Percentiles rank a stretch among this genome's conserved stretches.
Evolutionary conservation across 2,888 invertebrate species (phyloP).

Genomic region (Dendrolimus houi): DNA sequence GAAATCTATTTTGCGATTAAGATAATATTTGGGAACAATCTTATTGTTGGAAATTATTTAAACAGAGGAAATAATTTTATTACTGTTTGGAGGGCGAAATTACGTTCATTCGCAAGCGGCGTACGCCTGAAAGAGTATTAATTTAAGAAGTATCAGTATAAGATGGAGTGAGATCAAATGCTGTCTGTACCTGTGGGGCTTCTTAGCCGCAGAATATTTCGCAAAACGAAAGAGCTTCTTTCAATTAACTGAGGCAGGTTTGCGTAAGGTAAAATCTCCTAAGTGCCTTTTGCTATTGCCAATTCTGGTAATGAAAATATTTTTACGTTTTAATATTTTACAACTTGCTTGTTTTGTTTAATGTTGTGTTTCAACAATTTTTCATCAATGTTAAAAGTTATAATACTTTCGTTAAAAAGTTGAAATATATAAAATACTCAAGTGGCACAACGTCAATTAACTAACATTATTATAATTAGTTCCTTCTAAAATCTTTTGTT

Average conservation of each 20-base stretch:
- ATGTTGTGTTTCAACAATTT: too few species aligned
- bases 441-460: too few species aligned
- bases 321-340: constrained; percentile 8
- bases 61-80: constrained; percentile 66
- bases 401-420: too few species aligned
- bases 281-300: constrained; percentile 45
- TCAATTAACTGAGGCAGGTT: constrained; percentile 69
- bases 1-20: too few species aligned
- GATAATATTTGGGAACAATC: too few species aligned
- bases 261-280: constrained; percentile 57
- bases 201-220: constrained; percentile 64
- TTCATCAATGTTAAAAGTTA: too few species aligned
- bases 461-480: too few species aligned
- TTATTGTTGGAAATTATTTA: constrained; percentile 24
- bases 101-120: constrained; percentile 40
- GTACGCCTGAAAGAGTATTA: constrained; percentile 35
- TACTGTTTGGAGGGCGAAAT: constrained; percentile 49
- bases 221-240: constrained; percentile 68
- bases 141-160: neutral
- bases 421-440: too few species aligned
- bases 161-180: neutral
- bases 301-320: constrained; percentile 29
- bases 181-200: constrained; percentile 12
- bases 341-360: too few species aligned
- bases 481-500: too few species aligned